These are phyloP conservation scores for Smutsia temminckii DNA, from an alignment of 2,797 vertebrate species.

Conservation along the genomic window DNA sequence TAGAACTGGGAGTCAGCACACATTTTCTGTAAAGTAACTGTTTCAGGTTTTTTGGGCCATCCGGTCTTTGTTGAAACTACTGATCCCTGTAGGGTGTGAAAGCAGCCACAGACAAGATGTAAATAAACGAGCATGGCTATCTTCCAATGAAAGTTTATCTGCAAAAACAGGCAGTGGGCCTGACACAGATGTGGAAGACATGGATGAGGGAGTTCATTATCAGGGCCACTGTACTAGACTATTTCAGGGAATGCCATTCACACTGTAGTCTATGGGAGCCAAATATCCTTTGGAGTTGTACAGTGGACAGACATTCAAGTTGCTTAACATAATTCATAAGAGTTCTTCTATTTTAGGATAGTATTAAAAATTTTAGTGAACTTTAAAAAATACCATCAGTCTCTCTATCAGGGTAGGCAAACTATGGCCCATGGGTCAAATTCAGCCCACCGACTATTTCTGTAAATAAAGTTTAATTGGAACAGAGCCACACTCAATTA, in stretches of 20 bases:
- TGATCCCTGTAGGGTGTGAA: background rate
- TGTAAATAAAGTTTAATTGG: background rate
- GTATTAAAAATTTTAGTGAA: background rate
- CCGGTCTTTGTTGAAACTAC: background rate
- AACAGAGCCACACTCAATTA: background rate
- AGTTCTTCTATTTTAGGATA: constrained; percentile 17
- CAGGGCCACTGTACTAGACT: background rate
- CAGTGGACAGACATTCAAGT: background rate
- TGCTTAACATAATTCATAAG: background rate
- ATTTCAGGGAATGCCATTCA: background rate
- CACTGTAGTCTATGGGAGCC: background rate
- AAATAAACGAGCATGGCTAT: constrained; percentile 9
- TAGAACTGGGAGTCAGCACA: background rate
- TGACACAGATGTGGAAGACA: background rate
- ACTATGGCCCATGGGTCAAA: background rate
- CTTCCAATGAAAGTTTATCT: constrained; percentile 36
- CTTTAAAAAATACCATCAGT: background rate
- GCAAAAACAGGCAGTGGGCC: background rate
- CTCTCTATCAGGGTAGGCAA: background rate
- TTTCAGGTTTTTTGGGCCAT: background rate
- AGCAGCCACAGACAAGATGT: background rate
- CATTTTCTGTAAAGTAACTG: background rate
- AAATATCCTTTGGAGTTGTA: background rate
- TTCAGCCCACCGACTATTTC: background rate
- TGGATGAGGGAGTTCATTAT: background rate